phyloP scores from a whole-genome alignment of 1,140 invertebrate species.

The Leptinotarsa texana region DNA sequence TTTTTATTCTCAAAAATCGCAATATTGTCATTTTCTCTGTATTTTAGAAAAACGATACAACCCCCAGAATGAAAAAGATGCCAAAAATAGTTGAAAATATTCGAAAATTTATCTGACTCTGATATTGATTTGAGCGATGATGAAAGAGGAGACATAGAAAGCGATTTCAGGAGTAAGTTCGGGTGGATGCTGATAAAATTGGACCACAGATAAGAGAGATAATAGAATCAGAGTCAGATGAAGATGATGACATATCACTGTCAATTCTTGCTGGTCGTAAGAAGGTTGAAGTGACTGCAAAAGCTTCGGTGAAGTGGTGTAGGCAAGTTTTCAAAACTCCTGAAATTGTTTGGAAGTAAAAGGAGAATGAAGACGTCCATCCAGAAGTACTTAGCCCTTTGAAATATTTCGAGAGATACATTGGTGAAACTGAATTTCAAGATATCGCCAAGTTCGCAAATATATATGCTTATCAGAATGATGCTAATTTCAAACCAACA shows the following conservation, averaged over 20 bases:
- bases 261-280: neutral
- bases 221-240: neutral
- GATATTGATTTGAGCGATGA: neutral
- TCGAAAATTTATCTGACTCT: neutral
- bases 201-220: neutral
- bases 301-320: neutral
- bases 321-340: neutral
- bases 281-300: neutral
- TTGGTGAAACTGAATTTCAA: slow-evolving; percentile 1
- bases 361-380: neutral
- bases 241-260: neutral
- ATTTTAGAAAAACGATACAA: neutral
- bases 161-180: neutral
- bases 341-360: neutral
- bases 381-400: neutral
- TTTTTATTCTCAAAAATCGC: neutral
- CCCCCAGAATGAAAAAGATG: neutral
- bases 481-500: slow-evolving; percentile 1
- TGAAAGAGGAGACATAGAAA: neutral
- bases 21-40: neutral
- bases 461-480: slow-evolving; percentile 2
- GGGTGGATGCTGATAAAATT: neutral
- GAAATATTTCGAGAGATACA: neutral
- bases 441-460: slow-evolving; percentile 12
- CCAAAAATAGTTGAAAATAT: neutral